Base-by-base conservation (phyloP, 2,797 vertebrate genomes). In the Sorex maritimensis region DNA sequence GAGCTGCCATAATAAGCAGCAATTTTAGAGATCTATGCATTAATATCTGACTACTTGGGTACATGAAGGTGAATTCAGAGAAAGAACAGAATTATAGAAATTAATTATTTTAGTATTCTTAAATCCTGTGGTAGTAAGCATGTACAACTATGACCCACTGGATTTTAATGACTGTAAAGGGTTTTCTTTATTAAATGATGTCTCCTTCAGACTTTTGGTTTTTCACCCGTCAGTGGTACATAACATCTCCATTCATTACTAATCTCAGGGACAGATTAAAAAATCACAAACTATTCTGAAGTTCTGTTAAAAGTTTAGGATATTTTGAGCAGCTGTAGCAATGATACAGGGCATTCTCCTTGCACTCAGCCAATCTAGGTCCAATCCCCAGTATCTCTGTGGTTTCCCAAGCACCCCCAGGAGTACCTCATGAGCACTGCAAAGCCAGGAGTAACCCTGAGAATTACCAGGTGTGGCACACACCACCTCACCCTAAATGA, bases 261-360 rank as follows among this genome's bases (percentile, higher is more conserved):
- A 58, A 82, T 78, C 69, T 88, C 58, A 82, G 14, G 49, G 28
- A 6, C 0, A 96, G 67, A 79, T 68, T 73, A 55, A n/a, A 67
- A 49, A 58, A 46, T 87, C 78, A 67, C 14, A 14, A 67, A 69
- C 3, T 75, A 21, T 86, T 17, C 61, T 95, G 86, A 2, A 55
- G 14, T 3, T 21, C 28, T 71, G 44, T 81, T 78, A 71, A 87
- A 95, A 83, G 5, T 44, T 44, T 44, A 44, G 41, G 7, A 44
- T 44, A 44, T 5, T 44, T 44, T 44, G 41, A 44, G 41, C 41
- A 44, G 41, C 41, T 44, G 34, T 34, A 34, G 34, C 34, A 34
- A 34, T 34, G 34, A 34, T 34, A 34, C 34, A 44, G 41, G 7
- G 41, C 41, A 44, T 44, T 44, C 41, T 44, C 41, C 41, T 44